These are phyloP conservation scores for Drosophila merina DNA, from an alignment of 2,888 invertebrate species.

Conservation along the genomic window DNA sequence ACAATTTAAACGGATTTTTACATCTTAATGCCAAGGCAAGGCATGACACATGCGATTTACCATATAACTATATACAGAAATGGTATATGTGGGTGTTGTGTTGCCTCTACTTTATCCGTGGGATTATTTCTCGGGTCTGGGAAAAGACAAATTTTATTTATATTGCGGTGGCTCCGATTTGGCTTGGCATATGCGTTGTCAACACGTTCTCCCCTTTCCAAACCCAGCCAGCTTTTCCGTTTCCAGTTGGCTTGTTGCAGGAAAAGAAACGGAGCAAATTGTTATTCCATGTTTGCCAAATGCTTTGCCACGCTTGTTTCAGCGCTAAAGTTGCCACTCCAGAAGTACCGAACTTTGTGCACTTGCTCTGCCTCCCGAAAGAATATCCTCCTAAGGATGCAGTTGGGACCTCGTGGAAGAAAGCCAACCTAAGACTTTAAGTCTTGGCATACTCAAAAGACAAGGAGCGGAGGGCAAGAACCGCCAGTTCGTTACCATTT, in stretches of 20 bases:
- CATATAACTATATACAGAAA: constrained; percentile 8
- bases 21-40: constrained; percentile 47
- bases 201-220: background rate
- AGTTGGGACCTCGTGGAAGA: background rate
- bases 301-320: constrained; percentile 72
- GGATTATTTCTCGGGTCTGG: constrained; percentile 49
- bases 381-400: constrained; percentile 18
- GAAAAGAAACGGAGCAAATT: constrained; percentile 50
- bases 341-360: constrained; percentile 48
- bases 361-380: constrained; percentile 31
- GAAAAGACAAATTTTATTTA: constrained; percentile 60
- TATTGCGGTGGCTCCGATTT: constrained; percentile 53
- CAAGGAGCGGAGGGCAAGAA: background rate
- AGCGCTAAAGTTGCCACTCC: constrained; percentile 36
- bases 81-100: constrained; percentile 9
- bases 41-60: constrained; percentile 48
- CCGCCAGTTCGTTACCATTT: constrained; percentile 32
- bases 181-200: constrained; percentile 9
- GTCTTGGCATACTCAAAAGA: constrained; percentile 3
- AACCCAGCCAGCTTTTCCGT: constrained; percentile 26
- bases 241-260: constrained; percentile 40
- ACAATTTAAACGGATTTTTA: constrained; percentile 71
- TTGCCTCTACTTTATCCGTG: constrained; percentile 24
- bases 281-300: constrained; percentile 75
- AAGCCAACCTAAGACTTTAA: constrained; percentile 19